phyloP scores from a whole-genome alignment of 2,888 invertebrate genomes.

The Caprella mutica region DNA sequence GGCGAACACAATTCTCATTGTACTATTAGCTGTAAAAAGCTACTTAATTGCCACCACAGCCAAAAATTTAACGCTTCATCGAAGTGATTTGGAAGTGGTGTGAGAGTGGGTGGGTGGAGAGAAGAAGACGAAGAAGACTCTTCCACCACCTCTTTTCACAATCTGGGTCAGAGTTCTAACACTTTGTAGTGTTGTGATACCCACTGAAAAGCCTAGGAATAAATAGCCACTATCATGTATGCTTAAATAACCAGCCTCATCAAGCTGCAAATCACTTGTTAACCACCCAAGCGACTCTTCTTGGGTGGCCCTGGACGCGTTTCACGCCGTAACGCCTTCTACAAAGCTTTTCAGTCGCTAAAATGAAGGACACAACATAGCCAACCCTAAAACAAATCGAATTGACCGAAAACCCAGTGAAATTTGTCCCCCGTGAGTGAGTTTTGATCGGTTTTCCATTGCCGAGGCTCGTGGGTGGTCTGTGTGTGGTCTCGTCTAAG shows the following conservation, averaged over 20 bases:
- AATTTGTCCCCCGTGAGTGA: not conserved
- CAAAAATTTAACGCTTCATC: too few relatives aligned
- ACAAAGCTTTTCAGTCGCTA: slow-evolving; percentile 7
- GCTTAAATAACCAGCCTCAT: slow-evolving; percentile 24
- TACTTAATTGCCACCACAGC: too few relatives aligned
- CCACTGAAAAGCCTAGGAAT: slow-evolving; percentile 13
- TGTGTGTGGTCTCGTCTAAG: slow-evolving; percentile 31
- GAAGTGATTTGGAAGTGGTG: too few relatives aligned
- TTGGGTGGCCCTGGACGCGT: slow-evolving; percentile 24
- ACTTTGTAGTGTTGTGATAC: too few relatives aligned
- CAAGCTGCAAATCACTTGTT: slow-evolving; percentile 27
- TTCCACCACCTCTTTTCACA: too few relatives aligned
- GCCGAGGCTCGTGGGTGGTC: slow-evolving; percentile 1
- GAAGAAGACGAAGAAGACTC: too few relatives aligned
- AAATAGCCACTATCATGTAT: slow-evolving; percentile 28
- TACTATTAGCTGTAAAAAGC: too few relatives aligned
- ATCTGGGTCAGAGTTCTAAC: too few relatives aligned
- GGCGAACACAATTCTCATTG: too few relatives aligned
- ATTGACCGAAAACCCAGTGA: not conserved
- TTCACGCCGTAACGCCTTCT: not conserved
- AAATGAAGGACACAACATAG: slow-evolving; percentile 11
- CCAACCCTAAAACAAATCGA: not conserved
- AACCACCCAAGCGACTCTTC: slow-evolving; percentile 19
- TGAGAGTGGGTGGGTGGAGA: too few relatives aligned
- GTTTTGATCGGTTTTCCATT: slow-evolving; percentile 13